Conservation (phyloP, 92 coral and sea anemone species). For the Virgularia gustaviana region DNA sequence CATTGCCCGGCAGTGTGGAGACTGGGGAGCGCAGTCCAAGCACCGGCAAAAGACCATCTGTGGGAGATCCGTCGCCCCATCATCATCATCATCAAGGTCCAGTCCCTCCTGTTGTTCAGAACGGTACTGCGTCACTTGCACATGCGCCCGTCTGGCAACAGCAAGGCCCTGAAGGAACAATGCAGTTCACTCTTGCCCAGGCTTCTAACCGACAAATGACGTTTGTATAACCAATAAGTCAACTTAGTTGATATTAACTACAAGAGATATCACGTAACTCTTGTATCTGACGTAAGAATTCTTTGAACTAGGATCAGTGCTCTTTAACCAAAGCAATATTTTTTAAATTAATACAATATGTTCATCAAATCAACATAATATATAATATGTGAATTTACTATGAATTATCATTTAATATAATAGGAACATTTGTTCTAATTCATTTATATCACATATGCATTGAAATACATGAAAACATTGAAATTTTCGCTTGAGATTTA, state of each 20-base stretch:
- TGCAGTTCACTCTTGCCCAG: conserved; percentile 30
- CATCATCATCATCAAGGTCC: background rate
- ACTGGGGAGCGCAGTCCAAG: conserved; percentile 2
- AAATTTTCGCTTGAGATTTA: no score
- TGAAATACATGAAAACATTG: no score
- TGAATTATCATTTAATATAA: no score
- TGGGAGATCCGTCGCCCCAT: background rate
- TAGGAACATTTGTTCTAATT: no score
- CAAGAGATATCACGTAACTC: conserved; percentile 4
- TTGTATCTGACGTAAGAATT: no score
- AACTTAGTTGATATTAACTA: background rate
- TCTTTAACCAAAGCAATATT: no score
- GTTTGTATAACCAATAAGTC: conserved; percentile 10
- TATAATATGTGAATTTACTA: no score
- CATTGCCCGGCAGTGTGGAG: conserved; percentile 30
- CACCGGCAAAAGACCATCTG: background rate
- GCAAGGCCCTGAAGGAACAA: conserved; percentile 24
- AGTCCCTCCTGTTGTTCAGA: conserved; percentile 4
- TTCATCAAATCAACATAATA: background rate
- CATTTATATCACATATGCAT: no score
- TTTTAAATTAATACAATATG: no score
- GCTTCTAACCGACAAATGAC: conserved; percentile 29
- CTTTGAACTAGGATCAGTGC: no score
- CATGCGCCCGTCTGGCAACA: conserved; percentile 40
- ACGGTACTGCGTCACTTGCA: conserved; percentile 2